phyloP scores from a whole-genome alignment of 1,140 invertebrate species.

The Drosophila watanabei region DNA sequence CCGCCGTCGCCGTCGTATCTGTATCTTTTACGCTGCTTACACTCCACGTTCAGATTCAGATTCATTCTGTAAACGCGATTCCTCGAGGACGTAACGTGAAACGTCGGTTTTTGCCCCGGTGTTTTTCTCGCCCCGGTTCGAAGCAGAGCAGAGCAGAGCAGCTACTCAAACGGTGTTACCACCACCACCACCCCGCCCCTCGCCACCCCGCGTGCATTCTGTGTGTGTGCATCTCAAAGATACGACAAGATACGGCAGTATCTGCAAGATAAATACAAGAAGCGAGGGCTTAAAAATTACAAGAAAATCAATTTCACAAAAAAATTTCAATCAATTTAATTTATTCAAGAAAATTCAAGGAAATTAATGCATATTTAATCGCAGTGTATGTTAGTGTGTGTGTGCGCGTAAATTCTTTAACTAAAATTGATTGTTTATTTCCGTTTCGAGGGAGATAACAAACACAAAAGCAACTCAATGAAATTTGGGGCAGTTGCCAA shows the following conservation, averaged over 20 bases:
- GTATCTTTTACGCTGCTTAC: slow-evolving; percentile 85
- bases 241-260: slow-evolving; percentile 35
- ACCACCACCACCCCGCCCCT: slow-evolving; percentile 38
- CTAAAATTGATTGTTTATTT: slow-evolving; percentile 85
- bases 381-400: slow-evolving; percentile 48
- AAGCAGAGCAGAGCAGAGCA: slow-evolving; percentile 40
- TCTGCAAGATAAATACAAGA: slow-evolving; percentile 37
- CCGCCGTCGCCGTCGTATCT: slow-evolving; percentile 60
- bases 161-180: slow-evolving; percentile 72
- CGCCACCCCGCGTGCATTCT: slow-evolving; percentile 21
- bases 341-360: neutral
- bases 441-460: slow-evolving; percentile 71
- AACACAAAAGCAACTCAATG: slow-evolving; percentile 68
- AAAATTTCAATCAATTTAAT: neutral
- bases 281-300: slow-evolving; percentile 25
- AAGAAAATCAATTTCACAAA: neutral
- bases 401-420: slow-evolving; percentile 81
- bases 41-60: slow-evolving; percentile 85
- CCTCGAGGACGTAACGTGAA: slow-evolving; percentile 85
- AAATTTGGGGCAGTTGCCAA: slow-evolving; percentile 83
- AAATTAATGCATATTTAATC: slow-evolving; percentile 13
- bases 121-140: slow-evolving; percentile 38
- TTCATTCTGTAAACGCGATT: slow-evolving; percentile 86
- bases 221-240: slow-evolving; percentile 38
- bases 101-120: slow-evolving; percentile 83